Conservation (phyloP, 2,888 invertebrate genomes). For the Microdon myrmicae region DNA sequence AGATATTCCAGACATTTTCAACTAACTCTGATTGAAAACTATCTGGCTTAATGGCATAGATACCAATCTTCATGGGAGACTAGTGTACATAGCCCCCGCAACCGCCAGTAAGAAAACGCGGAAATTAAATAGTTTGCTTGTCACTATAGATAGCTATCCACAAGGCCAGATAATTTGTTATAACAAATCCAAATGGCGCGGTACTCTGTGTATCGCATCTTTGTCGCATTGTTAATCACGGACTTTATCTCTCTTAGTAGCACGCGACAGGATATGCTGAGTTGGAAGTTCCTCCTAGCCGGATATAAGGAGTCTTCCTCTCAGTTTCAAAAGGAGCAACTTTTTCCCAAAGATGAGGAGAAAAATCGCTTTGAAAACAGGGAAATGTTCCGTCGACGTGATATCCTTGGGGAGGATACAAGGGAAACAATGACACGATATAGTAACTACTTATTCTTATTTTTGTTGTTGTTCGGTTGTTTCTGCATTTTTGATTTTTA, state of each 20-base stretch:
- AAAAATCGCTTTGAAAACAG: constrained; percentile 40
- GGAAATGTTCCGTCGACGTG: constrained; percentile 42
- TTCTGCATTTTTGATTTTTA: constrained; percentile 27
- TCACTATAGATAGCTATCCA: constrained; percentile 37
- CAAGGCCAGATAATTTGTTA: constrained; percentile 37
- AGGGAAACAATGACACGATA: constrained; percentile 24
- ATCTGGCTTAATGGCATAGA: too few species aligned
- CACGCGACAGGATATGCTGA: constrained; percentile 1
- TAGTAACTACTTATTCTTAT: constrained; percentile 13
- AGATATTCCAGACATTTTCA: too few species aligned
- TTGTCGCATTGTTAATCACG: constrained; percentile 51
- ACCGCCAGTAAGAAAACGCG: too few species aligned
- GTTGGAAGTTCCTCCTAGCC: neutral
- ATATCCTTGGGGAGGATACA: constrained; percentile 40
- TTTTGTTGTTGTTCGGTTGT: neutral
- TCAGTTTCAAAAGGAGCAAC: constrained; percentile 28
- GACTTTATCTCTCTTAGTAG: constrained; percentile 42
- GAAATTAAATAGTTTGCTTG: constrained; percentile 52
- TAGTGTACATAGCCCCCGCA: too few species aligned
- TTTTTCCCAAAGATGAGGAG: constrained; percentile 27
- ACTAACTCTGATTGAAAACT: too few species aligned
- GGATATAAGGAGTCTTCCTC: constrained; percentile 33
- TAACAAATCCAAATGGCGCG: constrained; percentile 38
- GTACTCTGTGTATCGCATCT: constrained; percentile 41
- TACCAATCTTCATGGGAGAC: too few species aligned